Evolutionary conservation across 2,797 vertebrate genomes (phyloP).

Genomic region (Dipus sagitta): DNA sequence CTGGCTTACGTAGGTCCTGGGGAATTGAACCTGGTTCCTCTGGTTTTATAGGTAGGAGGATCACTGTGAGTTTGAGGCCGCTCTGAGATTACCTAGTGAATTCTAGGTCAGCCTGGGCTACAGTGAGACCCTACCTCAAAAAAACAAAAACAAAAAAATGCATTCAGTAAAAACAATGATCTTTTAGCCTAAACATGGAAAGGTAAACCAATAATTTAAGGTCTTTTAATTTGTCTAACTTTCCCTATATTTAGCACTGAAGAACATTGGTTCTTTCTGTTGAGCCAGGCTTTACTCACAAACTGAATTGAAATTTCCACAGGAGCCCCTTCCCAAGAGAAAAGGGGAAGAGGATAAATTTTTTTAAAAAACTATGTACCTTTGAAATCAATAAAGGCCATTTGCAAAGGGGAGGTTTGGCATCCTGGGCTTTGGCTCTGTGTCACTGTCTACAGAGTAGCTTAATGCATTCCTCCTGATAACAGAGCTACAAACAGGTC

Average conservation of each 20-base stretch:
- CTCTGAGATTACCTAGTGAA: no score
- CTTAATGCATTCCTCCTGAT: conserved; percentile 4
- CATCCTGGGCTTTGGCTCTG: background rate
- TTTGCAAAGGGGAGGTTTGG: background rate
- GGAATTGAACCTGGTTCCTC: no score
- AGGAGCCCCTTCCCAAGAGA: conserved; percentile 15
- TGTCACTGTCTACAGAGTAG: conserved; percentile 21
- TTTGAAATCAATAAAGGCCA: conserved; percentile 44
- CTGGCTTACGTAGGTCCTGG: no score
- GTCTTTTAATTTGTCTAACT: background rate
- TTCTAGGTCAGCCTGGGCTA: no score
- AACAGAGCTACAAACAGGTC: conserved; percentile 3
- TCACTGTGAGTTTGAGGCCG: no score
- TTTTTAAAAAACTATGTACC: conserved; percentile 1
- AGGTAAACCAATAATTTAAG: conserved; percentile 8
- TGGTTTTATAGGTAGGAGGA: no score
- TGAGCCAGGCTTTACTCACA: background rate
- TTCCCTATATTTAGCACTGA: background rate
- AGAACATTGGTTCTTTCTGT: background rate
- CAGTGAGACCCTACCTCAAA: no score
- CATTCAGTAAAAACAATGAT: background rate
- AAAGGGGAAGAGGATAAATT: background rate
- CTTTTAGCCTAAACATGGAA: conserved; percentile 22
- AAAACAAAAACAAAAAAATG: no score
- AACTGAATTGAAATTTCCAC: background rate